These are phyloP conservation scores for Atractosteus spatula DNA, from an alignment of 2,113 vertebrate genomes.

Conservation along the genomic window DNA sequence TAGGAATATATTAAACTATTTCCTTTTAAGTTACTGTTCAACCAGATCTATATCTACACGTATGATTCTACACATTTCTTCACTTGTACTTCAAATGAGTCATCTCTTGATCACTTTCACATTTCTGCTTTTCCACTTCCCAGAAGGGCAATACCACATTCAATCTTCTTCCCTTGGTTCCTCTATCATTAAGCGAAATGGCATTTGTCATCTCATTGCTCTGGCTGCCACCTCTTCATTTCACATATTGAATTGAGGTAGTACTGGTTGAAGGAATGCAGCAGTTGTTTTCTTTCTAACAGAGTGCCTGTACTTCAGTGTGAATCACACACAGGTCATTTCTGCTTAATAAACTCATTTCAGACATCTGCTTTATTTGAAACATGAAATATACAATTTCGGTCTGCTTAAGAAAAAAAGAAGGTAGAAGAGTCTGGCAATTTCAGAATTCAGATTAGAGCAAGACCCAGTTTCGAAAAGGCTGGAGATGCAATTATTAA, in stretches of 20 bases:
- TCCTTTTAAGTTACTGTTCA: too few relatives aligned
- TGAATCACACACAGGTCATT: conserved; percentile 16
- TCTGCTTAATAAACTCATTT: conserved; percentile 19
- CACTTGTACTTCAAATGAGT: background rate
- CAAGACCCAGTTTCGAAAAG: conserved; percentile 15
- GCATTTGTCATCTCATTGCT: conserved; percentile 30
- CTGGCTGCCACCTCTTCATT: conserved; percentile 19
- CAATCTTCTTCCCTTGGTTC: conserved; percentile 22
- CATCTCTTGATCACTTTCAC: background rate
- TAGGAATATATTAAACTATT: too few relatives aligned
- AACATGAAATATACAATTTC: too few relatives aligned
- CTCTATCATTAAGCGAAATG: conserved; percentile 31
- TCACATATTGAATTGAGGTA: conserved; percentile 29
- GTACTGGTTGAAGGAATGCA: background rate
- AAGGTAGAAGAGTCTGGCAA: conserved; percentile 13
- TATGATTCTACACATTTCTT: too few relatives aligned
- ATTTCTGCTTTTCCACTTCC: background rate
- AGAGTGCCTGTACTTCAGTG: conserved; percentile 13
- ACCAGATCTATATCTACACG: too few relatives aligned
- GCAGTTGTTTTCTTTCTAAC: conserved; percentile 13
- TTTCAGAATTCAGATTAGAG: conserved; percentile 37
- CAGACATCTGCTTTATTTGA: background rate
- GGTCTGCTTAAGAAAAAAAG: conserved; percentile 8
- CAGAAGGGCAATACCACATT: conserved; percentile 11
- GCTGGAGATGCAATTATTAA: conserved; percentile 33